Evolutionary conservation across 2,797 vertebrate genomes (phyloP).

Genomic region (Schizopygopsis malacanthus): DNA sequence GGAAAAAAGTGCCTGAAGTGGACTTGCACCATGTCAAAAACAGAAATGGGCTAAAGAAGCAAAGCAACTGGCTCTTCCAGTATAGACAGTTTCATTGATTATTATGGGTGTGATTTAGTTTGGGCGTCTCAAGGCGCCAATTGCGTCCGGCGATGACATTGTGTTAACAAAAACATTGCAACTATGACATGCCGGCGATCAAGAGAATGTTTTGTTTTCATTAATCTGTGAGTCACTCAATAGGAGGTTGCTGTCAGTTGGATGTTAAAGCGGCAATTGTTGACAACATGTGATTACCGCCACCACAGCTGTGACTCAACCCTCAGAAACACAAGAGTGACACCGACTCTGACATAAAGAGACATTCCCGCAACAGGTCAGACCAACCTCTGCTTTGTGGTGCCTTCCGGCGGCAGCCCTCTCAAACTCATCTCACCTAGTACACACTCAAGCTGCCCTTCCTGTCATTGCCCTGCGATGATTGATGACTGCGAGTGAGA

Average conservation of each 20-base stretch:
- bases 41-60: neutral
- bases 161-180: conserved; percentile 18
- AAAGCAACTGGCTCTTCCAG: conserved; percentile 1
- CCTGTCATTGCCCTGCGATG: conserved; percentile 18
- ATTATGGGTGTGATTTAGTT: neutral
- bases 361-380: conserved; percentile 45
- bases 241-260: conserved; percentile 58
- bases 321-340: conserved; percentile 26
- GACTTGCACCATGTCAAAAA: neutral
- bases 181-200: conserved; percentile 9
- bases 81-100: neutral
- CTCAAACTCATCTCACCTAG: conserved; percentile 31
- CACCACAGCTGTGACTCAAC: conserved; percentile 49
- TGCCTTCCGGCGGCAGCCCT: conserved; percentile 29
- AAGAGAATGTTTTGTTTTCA: conserved; percentile 45
- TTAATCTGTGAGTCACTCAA: conserved; percentile 54
- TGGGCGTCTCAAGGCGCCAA: neutral
- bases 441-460: conserved; percentile 16
- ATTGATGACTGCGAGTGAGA: conserved; percentile 41
- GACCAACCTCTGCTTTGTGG: conserved; percentile 15
- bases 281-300: conserved; percentile 55
- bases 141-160: neutral
- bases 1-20: neutral
- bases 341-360: conserved; percentile 54
- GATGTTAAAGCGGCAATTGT: conserved; percentile 54